Percentiles rank a stretch among this genome's conserved stretches.
Conservation (phyloP, 2,113 vertebrate genomes). For the Odontophorus gujanensis region DNA sequence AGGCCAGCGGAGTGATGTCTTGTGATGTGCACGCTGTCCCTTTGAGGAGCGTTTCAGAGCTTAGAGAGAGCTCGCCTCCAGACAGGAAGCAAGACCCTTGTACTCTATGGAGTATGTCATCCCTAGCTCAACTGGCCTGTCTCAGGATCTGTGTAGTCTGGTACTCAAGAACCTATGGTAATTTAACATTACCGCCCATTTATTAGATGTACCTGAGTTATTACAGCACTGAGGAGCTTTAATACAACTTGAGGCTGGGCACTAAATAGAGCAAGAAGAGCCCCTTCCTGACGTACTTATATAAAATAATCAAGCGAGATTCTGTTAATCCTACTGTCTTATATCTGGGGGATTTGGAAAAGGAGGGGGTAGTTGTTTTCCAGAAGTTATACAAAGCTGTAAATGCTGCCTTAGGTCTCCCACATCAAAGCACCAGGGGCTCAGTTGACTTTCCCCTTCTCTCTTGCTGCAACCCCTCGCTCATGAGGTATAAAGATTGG, state of each 20-base stretch:
- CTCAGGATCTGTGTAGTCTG: background rate
- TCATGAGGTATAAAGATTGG: background rate
- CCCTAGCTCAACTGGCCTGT: background rate
- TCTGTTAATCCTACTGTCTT: background rate
- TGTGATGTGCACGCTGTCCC: background rate
- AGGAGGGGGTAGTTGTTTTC: background rate
- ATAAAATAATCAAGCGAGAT: background rate
- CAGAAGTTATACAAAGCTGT: background rate
- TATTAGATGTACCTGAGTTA: background rate
- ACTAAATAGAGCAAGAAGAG: background rate
- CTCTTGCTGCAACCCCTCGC: background rate
- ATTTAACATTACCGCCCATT: background rate
- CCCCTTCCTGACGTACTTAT: background rate
- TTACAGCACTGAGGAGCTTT: background rate
- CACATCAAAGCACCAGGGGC: background rate
- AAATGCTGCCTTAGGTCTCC: background rate
- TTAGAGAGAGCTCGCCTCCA: background rate
- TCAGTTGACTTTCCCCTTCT: background rate
- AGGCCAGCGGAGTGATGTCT: background rate
- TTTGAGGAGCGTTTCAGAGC: background rate
- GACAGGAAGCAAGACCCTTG: background rate
- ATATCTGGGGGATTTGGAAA: background rate
- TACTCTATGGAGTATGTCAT: background rate
- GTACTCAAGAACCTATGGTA: background rate
- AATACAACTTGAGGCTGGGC: background rate